A percentile compares a stretch with the other conserved stretches of the same genome.
These are phyloP conservation scores for Sinohyriopsis cumingii DNA, from an alignment of 2,888 invertebrate genomes.

Conservation along the genomic window DNA sequence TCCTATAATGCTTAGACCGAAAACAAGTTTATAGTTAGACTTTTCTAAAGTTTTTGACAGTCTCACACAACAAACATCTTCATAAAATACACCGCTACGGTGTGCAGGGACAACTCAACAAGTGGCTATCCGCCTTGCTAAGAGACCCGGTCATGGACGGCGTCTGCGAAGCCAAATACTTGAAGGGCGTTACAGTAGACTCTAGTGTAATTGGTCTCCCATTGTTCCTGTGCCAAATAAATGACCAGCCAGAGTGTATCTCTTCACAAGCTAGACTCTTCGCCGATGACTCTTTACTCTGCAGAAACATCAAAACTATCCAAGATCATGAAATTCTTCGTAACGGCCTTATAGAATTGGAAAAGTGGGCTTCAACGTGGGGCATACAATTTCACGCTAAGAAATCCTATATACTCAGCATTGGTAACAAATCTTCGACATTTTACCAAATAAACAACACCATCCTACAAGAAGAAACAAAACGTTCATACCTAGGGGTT, in stretches of 20 bases:
- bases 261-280: conserved; percentile 10
- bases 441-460: conserved; percentile 2
- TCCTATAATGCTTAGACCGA: no score
- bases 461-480: conserved; percentile 7
- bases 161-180: no score
- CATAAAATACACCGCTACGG: neutral
- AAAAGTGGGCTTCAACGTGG: neutral
- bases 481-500: neutral
- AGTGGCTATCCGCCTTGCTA: no score
- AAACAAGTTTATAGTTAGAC: no score
- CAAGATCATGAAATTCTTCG: no score
- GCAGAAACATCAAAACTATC: conserved; percentile 5
- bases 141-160: no score
- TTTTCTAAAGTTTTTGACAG: no score
- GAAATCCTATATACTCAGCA: neutral
- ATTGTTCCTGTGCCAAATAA: conserved; percentile 11
- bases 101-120: neutral
- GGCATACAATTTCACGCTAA: conserved; percentile 16
- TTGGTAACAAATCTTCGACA: neutral
- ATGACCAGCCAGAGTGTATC: conserved; percentile 11
- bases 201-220: conserved; percentile 11
- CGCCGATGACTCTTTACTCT: conserved; percentile 13
- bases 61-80: no score
- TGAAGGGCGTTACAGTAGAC: conserved; percentile 1
- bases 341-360: no score